Base-by-base conservation (phyloP, 2,888 invertebrate species). In the Pandemis corylana region DNA sequence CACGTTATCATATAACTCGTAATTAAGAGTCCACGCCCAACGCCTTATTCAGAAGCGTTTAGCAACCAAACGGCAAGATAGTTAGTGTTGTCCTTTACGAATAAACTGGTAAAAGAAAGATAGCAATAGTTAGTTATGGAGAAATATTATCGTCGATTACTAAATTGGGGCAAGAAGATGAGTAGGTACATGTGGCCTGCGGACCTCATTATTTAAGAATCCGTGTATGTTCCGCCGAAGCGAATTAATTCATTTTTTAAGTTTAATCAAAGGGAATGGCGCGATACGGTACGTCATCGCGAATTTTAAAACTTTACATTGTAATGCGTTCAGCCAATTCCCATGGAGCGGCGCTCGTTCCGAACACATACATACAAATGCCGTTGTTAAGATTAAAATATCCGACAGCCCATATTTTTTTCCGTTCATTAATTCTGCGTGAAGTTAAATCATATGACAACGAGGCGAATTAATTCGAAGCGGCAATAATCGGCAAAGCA, bases 141-240 rank as follows among this genome's bases (percentile, higher is more conserved):
- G 0, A 56, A 28, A 46, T 20, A 63, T 53, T 68, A 20, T 65
- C 28, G 13, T 7, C 0, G 36, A 0, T 36, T 41, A n/a, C 41
- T 13, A 59, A 65, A 65, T 69, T 44, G 42, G 61, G 61, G 36
- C 44, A n/a, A n/a, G 66, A 74, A 53, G 70, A 74, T 74, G 69
- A 69, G 49, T 36, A 36, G 28, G 28, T 49, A 51, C 73, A 49
- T 74, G 84, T 86, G 85, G 87, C 85, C 85, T 82, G 83, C 78
- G 83, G 85, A 85, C 85, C 89, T 92, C 90, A 90, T 92, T 92
- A 92, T 88, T 86, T 84, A 80, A 90, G 89, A 88, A 91, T 91
- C 84, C 89, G 90, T 89, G 91, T 91, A 90, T 84, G 86, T 92
- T 90, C 87, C 79, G 84, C 51, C 49, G 36, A 61, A 42, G 65